Evolutionary conservation across 2,113 vertebrate species (phyloP).

Genomic region (Chloebia gouldiae): DNA sequence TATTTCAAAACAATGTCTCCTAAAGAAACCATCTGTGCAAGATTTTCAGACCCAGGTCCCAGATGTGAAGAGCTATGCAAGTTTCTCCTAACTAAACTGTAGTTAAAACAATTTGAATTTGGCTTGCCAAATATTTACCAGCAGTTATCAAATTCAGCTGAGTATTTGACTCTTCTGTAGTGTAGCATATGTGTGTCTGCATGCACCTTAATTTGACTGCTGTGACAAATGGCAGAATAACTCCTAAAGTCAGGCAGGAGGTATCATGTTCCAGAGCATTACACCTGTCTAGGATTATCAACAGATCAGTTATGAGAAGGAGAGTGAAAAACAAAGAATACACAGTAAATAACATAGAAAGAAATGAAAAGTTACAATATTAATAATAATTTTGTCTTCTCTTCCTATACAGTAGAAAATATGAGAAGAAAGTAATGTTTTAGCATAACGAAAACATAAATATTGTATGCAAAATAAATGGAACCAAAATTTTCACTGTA

Average conservation of each 20-base stretch:
- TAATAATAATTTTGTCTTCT: not conserved
- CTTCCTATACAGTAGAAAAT: not conserved
- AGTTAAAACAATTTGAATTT: not conserved
- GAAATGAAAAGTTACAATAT: not conserved
- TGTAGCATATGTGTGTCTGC: accelerated
- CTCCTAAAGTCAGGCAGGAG: not conserved
- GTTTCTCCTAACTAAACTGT: not conserved
- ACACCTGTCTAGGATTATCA: not conserved
- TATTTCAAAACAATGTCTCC: not conserved
- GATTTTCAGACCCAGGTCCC: not conserved
- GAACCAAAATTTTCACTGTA: not conserved
- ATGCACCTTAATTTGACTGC: not conserved
- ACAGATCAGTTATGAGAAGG: not conserved
- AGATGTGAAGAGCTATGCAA: not conserved
- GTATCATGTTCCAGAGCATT: not conserved
- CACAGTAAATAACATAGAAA: not conserved
- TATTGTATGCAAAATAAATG: not conserved
- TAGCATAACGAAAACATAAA: not conserved
- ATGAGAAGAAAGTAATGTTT: not conserved
- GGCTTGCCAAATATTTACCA: not conserved
- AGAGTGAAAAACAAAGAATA: not conserved
- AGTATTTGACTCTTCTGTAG: not conserved
- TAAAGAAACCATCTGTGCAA: not conserved
- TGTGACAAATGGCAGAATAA: not conserved
- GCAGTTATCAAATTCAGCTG: not conserved